These are phyloP conservation scores for Dromiciops gliroides DNA, from an alignment of 2,113 vertebrate genomes.

Conservation along the genomic window DNA sequence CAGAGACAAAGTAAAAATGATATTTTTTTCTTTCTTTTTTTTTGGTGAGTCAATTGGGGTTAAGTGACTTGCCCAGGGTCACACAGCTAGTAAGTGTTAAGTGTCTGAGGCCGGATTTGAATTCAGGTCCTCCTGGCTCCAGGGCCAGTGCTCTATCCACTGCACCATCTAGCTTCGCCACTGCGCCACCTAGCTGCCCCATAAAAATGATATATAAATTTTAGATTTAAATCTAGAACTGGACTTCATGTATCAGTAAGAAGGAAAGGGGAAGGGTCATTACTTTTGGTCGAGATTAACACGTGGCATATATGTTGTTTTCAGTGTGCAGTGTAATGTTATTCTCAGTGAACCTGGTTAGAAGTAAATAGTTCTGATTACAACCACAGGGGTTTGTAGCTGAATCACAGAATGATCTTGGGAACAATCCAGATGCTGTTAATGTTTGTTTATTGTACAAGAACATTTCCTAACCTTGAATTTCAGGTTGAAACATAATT, in stretches of 20 bases:
- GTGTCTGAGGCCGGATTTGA: no score
- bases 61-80: no score
- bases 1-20: not conserved
- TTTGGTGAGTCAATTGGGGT: no score
- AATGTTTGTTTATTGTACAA: not conserved
- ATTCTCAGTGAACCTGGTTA: not conserved
- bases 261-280: not conserved
- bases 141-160: no score
- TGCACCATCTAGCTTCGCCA: no score
- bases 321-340: not conserved
- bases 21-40: no score
- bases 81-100: no score
- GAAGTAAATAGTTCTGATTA: not conserved
- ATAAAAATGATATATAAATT: not conserved
- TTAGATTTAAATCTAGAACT: not conserved
- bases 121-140: no score
- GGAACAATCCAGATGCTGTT: not conserved
- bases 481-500: not conserved
- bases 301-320: not conserved
- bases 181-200: no score
- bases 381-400: not conserved
- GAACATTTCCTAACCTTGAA: not conserved
- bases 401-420: not conserved
- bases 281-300: not conserved
- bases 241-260: not conserved